Conservation (phyloP, 2,888 invertebrate species). For the Sinodicranocentrus sp. region DNA sequence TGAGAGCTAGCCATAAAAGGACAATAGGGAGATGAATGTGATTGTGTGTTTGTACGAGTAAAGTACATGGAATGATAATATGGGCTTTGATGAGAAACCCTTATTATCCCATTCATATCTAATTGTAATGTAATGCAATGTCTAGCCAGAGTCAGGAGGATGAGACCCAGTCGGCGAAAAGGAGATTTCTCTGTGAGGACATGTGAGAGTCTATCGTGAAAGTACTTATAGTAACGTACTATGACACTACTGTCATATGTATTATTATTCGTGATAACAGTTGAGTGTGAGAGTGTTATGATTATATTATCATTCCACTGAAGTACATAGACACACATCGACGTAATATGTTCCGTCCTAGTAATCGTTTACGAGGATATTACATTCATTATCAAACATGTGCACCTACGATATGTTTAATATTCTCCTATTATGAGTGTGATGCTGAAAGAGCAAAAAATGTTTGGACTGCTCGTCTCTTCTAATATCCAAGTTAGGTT, state of each 20-base stretch:
- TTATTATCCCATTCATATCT: constrained; percentile 29
- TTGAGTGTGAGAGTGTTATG: constrained; percentile 17
- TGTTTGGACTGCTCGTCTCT: too few species aligned
- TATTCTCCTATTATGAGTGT: too few species aligned
- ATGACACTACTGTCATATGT: constrained; percentile 1
- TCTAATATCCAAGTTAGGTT: background rate
- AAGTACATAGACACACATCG: constrained; percentile 7
- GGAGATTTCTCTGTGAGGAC: background rate
- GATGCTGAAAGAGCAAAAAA: too few species aligned
- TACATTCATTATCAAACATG: too few species aligned
- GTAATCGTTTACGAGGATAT: too few species aligned
- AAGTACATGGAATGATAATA: background rate
- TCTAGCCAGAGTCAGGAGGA: background rate
- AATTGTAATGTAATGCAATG: constrained; percentile 16
- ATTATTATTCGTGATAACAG: constrained; percentile 8
- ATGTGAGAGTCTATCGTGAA: background rate
- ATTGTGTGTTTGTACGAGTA: constrained; percentile 4
- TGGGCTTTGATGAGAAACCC: constrained; percentile 24
- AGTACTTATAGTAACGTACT: background rate
- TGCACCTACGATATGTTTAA: too few species aligned
- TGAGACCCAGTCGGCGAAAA: constrained; percentile 1
- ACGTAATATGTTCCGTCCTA: constrained; percentile 1
- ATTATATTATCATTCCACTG: constrained; percentile 20
- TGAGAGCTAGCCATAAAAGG: constrained; percentile 24
- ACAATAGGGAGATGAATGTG: constrained; percentile 19